These are phyloP conservation scores for Acrocephalus scirpaceus DNA, from an alignment of 2,797 vertebrate species.

Conservation along the genomic window DNA sequence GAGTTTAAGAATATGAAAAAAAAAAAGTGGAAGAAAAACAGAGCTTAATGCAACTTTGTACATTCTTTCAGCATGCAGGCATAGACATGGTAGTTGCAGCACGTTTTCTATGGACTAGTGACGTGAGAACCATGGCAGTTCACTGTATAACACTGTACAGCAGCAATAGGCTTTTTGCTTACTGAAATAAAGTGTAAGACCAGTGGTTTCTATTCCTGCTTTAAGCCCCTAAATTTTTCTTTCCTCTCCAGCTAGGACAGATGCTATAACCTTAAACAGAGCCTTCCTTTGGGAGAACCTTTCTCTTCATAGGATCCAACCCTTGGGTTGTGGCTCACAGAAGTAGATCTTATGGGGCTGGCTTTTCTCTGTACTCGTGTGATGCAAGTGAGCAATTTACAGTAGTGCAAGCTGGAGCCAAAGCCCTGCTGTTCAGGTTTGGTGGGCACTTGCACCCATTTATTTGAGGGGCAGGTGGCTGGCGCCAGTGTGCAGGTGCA, in stretches of 20 bases:
- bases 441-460: background rate
- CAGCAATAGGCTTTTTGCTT: constrained; percentile 61
- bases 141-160: constrained; percentile 32
- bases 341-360: background rate
- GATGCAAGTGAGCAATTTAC: background rate
- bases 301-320: background rate
- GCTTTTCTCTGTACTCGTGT: background rate
- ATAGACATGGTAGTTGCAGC: constrained; percentile 9
- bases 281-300: background rate
- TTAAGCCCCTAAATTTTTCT: constrained; percentile 23
- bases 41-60: constrained; percentile 22
- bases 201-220: constrained; percentile 48
- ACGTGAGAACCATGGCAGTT: constrained; percentile 20
- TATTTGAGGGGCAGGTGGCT: background rate
- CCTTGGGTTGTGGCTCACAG: background rate
- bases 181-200: constrained; percentile 50
- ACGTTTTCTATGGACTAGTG: constrained; percentile 49
- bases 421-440: background rate
- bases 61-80: constrained; percentile 38
- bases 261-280: constrained; percentile 1
- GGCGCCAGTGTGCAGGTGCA: rapidly evolving
- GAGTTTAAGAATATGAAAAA: background rate
- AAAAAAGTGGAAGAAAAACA: background rate
- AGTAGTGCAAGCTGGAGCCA: background rate
- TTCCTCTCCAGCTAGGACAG: constrained; percentile 10